Evolutionary conservation across 2,888 invertebrate species (phyloP).

Genomic region (Lumbricus terrestris): DNA sequence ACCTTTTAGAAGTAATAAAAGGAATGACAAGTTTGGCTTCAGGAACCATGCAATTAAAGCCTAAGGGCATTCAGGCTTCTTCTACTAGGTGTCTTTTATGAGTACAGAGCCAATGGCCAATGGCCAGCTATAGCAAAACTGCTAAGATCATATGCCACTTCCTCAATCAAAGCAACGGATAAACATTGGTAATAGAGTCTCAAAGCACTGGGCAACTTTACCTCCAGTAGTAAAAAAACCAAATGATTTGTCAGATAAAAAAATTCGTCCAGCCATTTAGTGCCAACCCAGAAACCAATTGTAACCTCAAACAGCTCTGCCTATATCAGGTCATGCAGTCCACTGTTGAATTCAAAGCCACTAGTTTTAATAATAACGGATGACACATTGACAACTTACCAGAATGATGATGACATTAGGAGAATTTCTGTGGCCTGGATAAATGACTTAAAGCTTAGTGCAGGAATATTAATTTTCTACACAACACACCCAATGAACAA

Average conservation of each 20-base stretch:
- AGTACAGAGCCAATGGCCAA: not conserved
- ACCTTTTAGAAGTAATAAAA: not conserved
- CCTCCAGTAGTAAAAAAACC: not conserved
- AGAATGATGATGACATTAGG: not conserved
- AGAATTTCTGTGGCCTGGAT: not conserved
- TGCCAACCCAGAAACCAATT: not conserved
- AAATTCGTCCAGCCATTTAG: not conserved
- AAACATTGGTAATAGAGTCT: no score
- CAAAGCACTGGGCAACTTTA: not conserved
- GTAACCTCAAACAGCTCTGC: not conserved
- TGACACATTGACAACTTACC: not conserved
- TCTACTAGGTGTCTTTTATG: not conserved
- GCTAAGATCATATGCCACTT: not conserved
- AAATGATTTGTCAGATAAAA: not conserved
- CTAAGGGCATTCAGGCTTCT: not conserved
- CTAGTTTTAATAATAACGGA: not conserved
- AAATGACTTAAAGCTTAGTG: not conserved
- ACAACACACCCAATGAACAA: not conserved
- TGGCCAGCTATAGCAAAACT: not conserved
- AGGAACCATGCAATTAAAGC: not conserved
- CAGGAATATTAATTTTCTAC: not conserved
- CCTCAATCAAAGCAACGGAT: not conserved
- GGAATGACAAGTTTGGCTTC: not conserved
- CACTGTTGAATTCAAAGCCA: not conserved
- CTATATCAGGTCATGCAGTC: not conserved